A percentile compares a stretch with the other conserved stretches of the same genome.
These are phyloP conservation scores for Lasius fuliginosus DNA, from an alignment of 2,888 invertebrate genomes.

Conservation along the genomic window DNA sequence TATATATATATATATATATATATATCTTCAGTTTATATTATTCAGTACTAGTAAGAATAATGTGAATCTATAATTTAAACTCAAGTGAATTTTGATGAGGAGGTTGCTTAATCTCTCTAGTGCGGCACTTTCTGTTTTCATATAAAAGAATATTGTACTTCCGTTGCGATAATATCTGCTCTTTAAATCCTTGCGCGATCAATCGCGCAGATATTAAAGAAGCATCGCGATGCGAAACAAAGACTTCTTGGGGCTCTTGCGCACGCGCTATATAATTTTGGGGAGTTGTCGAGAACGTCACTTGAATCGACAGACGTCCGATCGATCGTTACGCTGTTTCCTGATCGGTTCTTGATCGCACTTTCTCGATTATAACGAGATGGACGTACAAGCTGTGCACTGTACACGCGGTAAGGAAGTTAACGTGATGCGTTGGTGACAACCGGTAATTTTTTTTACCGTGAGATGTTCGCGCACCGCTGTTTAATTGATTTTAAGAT, in stretches of 20 bases:
- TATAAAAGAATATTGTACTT: not conserved
- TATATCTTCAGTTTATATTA: not conserved
- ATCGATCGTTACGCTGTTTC: constrained; percentile 42
- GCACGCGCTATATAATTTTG: constrained; percentile 48
- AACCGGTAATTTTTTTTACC: constrained; percentile 52
- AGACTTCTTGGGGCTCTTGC: constrained; percentile 15
- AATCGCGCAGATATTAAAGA: constrained; percentile 13
- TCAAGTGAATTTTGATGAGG: not conserved
- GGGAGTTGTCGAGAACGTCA: constrained; percentile 43
- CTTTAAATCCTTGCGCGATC: not conserved
- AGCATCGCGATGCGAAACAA: constrained; percentile 45
- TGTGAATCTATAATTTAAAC: not conserved
- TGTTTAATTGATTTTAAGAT: constrained; percentile 54
- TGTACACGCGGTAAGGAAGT: constrained; percentile 5
- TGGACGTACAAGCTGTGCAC: not conserved
- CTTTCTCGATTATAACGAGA: constrained; percentile 42
- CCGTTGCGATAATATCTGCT: not conserved
- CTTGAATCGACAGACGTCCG: constrained; percentile 42
- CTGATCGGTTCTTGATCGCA: constrained; percentile 43
- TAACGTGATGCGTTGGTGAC: constrained; percentile 47
- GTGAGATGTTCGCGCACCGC: not conserved
- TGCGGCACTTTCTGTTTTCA: not conserved
- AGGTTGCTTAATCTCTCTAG: not conserved
- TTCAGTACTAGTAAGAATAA: not conserved
- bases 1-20: too few relatives aligned